Base-by-base conservation (phyloP, 2,888 invertebrate genomes). In the Drosophila melanosoma region DNA sequence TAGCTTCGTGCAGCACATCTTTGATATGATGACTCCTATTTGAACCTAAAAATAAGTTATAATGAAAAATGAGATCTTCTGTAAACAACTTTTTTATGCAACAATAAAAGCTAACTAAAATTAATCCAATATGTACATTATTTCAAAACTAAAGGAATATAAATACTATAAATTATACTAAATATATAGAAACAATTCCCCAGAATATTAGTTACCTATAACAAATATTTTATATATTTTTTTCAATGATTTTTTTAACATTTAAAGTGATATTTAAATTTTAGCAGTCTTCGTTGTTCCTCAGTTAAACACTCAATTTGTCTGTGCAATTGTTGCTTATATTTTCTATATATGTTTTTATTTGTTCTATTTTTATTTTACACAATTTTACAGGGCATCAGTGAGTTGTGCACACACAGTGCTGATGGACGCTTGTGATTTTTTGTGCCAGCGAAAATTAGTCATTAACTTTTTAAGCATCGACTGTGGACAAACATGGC, bases 391-490 rank as follows among this genome's bases (percentile, higher is more conserved):
- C 15, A 64, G 74, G 35, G 64, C 26, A 66, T 48, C 2, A 10
- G 0, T 15, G 20, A 33, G 38, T 33, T 35, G 7, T 48, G 20
- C 42, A 61, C 0, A 10, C 1, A 4, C 17, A 12, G 8, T 33
- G 8, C n/a, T 8, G 45, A 49, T 26, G 61, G 20, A 54, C 49
- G 53, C 40, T 62, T 57, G 53, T 57, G 78, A 74, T 73, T 76
- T 82, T 78, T 52, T 68, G 69, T 38, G 75, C 78, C 74, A 74
- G 78, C 83, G 81, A 87, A 87, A 87, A 87, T 87, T 87, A 87
- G 87, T 87, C 87, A 87, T 87, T 87, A 87, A 87, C 87, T 87
- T 87, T 87, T 87, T 87, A 88, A 87, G 87, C 86, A 85, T 85
- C 80, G 87, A 82, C 85, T 81, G 45, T 45, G 87, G 87, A 79